phyloP scores from a whole-genome alignment of 2,113 vertebrate species.

The Alethe diademata region DNA sequence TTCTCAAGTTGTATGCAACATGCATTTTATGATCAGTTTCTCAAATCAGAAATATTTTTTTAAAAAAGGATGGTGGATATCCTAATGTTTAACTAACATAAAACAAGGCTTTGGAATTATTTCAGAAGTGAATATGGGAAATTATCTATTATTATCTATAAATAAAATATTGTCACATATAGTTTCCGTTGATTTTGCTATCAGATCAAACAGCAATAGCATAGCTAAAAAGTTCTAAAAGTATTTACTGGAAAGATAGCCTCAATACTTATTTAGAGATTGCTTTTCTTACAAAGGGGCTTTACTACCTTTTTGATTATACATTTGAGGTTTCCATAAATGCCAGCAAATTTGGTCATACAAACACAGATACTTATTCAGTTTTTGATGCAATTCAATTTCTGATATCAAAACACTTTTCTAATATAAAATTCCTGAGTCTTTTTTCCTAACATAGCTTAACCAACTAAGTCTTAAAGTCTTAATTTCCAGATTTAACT shows the following conservation, averaged over 20 bases:
- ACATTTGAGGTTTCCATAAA: conserved; percentile 4
- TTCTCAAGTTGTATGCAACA: not conserved
- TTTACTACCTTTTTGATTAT: conserved; percentile 18
- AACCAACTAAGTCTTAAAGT: not conserved
- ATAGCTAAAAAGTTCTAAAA: not conserved
- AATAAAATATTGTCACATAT: not conserved
- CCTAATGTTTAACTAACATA: not conserved
- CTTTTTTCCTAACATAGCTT: not conserved
- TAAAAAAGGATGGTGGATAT: not conserved
- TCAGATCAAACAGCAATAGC: not conserved
- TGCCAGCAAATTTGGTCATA: not conserved
- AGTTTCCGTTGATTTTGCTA: not conserved
- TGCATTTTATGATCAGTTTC: not conserved
- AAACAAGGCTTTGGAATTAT: not conserved
- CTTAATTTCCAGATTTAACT: conserved; percentile 14
- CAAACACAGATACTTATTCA: not conserved
- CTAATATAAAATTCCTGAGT: not conserved
- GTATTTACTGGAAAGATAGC: not conserved
- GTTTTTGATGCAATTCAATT: not conserved
- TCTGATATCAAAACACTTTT: not conserved
- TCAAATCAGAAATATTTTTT: not conserved
- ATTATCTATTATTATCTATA: not conserved
- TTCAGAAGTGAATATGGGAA: not conserved
- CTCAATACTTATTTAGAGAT: not conserved
- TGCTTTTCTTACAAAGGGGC: not conserved